Conservation (phyloP, 2,113 vertebrate species). For the Pangasianodon gigas region DNA sequence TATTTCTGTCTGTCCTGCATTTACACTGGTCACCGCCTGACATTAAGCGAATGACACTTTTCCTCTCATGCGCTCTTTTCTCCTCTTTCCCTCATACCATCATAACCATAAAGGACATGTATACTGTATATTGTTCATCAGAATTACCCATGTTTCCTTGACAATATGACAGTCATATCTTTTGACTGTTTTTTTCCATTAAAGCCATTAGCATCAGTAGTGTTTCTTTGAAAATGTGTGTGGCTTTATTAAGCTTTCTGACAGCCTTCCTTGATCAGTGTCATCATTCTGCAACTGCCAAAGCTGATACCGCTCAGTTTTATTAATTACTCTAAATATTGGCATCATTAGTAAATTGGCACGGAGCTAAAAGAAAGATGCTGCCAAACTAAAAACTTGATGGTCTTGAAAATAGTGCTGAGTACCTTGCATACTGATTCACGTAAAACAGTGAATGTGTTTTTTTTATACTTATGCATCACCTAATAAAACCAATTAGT, state of each 20-base stretch:
- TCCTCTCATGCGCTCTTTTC: not conserved
- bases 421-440: too few species aligned
- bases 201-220: not conserved
- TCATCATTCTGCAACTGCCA: not conserved
- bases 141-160: not conserved
- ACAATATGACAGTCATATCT: not conserved
- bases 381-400: not conserved
- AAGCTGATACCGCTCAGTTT: conserved; percentile 5
- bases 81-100: not conserved
- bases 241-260: not conserved
- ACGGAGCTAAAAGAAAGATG: not conserved
- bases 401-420: not conserved
- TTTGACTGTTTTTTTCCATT: not conserved
- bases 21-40: not conserved
- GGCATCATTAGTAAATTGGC: conserved; percentile 13
- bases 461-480: not conserved
- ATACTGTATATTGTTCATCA: not conserved
- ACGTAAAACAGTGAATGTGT: not conserved
- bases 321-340: conserved; percentile 21
- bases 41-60: not conserved
- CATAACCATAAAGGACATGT: not conserved
- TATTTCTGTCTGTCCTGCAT: not conserved
- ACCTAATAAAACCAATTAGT: conserved; percentile 6
- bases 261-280: not conserved
- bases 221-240: not conserved